phyloP scores from a whole-genome alignment of 2,888 invertebrate species.

The Nysson spinosus region DNA sequence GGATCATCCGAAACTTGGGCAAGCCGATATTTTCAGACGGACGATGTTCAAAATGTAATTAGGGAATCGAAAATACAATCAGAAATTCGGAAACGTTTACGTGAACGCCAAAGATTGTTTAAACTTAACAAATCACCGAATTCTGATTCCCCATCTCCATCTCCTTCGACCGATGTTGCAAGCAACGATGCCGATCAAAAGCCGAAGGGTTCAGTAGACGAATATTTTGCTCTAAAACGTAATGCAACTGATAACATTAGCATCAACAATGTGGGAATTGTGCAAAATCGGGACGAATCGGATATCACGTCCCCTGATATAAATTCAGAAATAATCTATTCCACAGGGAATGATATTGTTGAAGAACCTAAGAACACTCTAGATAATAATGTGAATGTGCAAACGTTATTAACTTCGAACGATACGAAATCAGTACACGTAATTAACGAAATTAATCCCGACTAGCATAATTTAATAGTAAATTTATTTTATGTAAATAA shows the following conservation, averaged over 20 bases:
- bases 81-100: conserved; percentile 74
- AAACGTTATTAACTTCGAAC: no score
- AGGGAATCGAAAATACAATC: conserved; percentile 76
- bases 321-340: background rate
- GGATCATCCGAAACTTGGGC: conserved; percentile 73
- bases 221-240: conserved; percentile 72
- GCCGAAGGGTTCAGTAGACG: conserved; percentile 73
- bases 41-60: conserved; percentile 74
- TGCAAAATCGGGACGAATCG: conserved; percentile 3
- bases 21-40: conserved; percentile 74
- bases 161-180: conserved; percentile 19
- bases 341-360: background rate
- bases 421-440: no score
- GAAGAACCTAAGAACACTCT: background rate
- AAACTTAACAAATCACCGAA: conserved; percentile 68
- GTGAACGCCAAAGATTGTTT: conserved; percentile 72
- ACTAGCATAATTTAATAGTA: no score
- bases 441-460: no score
- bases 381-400: no score
- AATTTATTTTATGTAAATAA: background rate
- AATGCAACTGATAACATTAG: conserved; percentile 9
- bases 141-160: conserved; percentile 24
- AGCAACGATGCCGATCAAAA: conserved; percentile 43
- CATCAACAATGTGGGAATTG: background rate
- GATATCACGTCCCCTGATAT: background rate